Evolutionary conservation across 2,888 invertebrate species (phyloP).

Genomic region (Cantharis flavilabris): DNA sequence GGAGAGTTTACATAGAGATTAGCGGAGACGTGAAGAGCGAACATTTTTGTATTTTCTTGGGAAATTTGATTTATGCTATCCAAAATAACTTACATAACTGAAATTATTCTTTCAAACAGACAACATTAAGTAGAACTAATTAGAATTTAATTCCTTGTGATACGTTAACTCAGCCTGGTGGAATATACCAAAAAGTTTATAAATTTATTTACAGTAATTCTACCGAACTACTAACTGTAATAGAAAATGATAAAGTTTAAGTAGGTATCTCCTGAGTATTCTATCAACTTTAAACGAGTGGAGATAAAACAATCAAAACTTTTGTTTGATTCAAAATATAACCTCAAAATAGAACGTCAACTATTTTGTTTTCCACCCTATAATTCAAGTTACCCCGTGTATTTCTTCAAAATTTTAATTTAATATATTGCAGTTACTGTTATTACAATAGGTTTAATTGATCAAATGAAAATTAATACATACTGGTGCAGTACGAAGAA

Average conservation of each 20-base stretch:
- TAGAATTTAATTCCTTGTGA: background rate
- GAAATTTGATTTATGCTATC: no score
- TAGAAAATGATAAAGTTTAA: background rate
- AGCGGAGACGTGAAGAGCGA: no score
- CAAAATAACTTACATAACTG: no score
- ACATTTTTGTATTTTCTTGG: no score
- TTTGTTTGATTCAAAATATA: background rate
- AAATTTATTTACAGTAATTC: background rate
- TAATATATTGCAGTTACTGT: background rate
- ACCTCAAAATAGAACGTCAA: background rate
- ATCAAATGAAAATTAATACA: conserved; percentile 33
- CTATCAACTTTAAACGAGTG: background rate
- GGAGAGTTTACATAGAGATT: no score
- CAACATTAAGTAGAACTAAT: background rate
- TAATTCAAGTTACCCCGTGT: background rate
- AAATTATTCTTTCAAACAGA: background rate
- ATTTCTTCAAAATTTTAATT: background rate
- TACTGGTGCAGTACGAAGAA: conserved; percentile 59
- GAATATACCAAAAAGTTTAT: background rate
- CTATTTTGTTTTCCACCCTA: background rate
- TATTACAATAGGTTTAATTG: background rate
- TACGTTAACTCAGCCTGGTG: background rate
- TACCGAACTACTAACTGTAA: background rate
- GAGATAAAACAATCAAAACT: background rate
- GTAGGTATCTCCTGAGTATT: background rate